Conservation (phyloP, 2,888 invertebrate genomes). For the Agonopterix subpropinquella region DNA sequence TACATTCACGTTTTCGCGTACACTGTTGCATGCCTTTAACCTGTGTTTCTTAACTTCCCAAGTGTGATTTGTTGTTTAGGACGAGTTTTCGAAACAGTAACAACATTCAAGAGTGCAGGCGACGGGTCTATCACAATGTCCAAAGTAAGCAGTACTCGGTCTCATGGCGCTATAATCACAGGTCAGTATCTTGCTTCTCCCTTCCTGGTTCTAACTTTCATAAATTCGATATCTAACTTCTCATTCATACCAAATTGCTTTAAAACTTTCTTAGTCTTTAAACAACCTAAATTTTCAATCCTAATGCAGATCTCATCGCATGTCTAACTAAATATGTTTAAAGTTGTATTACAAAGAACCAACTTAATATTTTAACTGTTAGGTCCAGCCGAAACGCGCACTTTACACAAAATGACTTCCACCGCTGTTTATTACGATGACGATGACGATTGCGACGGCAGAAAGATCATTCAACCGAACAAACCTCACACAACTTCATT, state of each 20-base stretch:
- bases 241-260: slow-evolving; percentile 12
- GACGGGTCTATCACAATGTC: slow-evolving; percentile 67
- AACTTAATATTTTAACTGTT: slow-evolving; percentile 68
- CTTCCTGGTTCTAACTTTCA: slow-evolving; percentile 37
- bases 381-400: slow-evolving; percentile 81
- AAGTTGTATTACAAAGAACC: slow-evolving; percentile 31
- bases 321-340: slow-evolving; percentile 23
- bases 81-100: slow-evolving; percentile 72
- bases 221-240: slow-evolving; percentile 17
- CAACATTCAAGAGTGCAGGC: slow-evolving; percentile 68
- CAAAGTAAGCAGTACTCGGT: slow-evolving; percentile 77
- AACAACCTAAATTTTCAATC: slow-evolving; percentile 15
- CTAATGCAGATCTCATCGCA: slow-evolving; percentile 39
- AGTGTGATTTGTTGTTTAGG: slow-evolving; percentile 75
- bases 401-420: slow-evolving; percentile 79
- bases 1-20: slow-evolving; percentile 41
- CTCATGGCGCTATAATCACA: slow-evolving; percentile 76
- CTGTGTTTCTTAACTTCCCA: slow-evolving; percentile 60
- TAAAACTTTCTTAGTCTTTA: slow-evolving; percentile 11
- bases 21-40: slow-evolving; percentile 63
- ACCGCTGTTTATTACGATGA: slow-evolving; percentile 74
- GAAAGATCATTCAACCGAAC: slow-evolving; percentile 60
- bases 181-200: slow-evolving; percentile 13
- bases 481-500: slow-evolving; percentile 71
- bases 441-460: slow-evolving; percentile 56